phyloP scores from a whole-genome alignment of 2,888 invertebrate species.

The Serripes groenlandicus region DNA sequence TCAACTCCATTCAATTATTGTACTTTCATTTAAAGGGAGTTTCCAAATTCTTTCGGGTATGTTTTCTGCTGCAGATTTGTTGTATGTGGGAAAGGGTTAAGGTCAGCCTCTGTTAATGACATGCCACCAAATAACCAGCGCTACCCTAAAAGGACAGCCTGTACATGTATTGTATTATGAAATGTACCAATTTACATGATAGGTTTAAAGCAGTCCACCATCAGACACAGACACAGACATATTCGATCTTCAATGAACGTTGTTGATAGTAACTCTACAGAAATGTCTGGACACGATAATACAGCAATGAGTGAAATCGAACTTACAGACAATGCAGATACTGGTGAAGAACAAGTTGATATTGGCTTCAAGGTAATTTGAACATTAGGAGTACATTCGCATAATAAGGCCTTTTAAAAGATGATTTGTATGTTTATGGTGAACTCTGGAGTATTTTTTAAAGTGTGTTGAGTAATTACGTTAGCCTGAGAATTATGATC shows the following conservation, averaged over 20 bases:
- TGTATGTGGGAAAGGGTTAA: neutral
- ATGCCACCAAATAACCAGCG: neutral
- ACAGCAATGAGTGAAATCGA: neutral
- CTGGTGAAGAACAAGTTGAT: slow-evolving; percentile 21
- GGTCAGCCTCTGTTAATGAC: neutral
- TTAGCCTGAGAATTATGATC: too few species aligned
- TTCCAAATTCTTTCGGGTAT: too few species aligned
- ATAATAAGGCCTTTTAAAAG: too few species aligned
- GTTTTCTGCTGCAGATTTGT: too few species aligned
- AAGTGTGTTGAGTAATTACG: too few species aligned
- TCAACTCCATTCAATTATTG: too few species aligned
- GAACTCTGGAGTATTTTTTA: too few species aligned
- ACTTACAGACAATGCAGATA: neutral
- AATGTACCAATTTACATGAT: too few species aligned
- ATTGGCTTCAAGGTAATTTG: slow-evolving; percentile 21
- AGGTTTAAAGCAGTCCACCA: too few species aligned
- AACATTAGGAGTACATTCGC: neutral
- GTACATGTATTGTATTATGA: neutral
- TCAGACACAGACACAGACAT: too few species aligned
- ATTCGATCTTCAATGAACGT: neutral
- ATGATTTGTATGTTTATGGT: too few species aligned
- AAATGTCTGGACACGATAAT: neutral
- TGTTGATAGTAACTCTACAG: neutral
- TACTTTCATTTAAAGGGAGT: too few species aligned
- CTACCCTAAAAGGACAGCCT: neutral